These are phyloP conservation scores for Leptodactylus fuscus DNA, from an alignment of 2,113 vertebrate genomes.

Conservation along the genomic window DNA sequence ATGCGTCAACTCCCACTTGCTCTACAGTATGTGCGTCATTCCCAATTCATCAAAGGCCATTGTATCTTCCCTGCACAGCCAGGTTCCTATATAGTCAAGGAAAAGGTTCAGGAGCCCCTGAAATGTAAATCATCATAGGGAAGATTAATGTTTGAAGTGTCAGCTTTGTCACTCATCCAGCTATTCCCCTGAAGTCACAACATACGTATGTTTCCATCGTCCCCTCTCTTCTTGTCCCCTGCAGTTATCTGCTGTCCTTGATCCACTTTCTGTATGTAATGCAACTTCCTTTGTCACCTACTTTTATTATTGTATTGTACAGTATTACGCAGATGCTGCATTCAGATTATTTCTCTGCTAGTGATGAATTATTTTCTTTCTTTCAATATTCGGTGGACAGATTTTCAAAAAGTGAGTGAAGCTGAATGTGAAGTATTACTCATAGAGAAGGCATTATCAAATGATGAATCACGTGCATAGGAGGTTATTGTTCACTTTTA, in stretches of 20 bases:
- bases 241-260: conserved; percentile 27
- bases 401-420: not conserved
- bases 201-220: not conserved
- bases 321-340: not conserved
- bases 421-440: not conserved
- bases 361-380: not conserved
- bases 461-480: not conserved
- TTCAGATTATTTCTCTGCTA: not conserved
- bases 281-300: not conserved
- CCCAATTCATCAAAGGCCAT: not conserved
- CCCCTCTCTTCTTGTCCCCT: not conserved
- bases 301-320: conserved; percentile 26
- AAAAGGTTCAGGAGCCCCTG: not conserved
- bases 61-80: not conserved
- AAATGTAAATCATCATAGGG: not conserved
- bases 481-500: not conserved
- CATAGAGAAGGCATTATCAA: not conserved
- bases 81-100: not conserved
- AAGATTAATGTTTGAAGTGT: not conserved
- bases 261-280: conserved; percentile 38
- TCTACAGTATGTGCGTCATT: not conserved
- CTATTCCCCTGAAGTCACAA: not conserved
- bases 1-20: not conserved
- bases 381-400: not conserved
- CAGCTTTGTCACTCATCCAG: conserved; percentile 16